Evolutionary conservation across 2,113 vertebrate genomes (phyloP).

Genomic region (Aviceda subcristata): DNA sequence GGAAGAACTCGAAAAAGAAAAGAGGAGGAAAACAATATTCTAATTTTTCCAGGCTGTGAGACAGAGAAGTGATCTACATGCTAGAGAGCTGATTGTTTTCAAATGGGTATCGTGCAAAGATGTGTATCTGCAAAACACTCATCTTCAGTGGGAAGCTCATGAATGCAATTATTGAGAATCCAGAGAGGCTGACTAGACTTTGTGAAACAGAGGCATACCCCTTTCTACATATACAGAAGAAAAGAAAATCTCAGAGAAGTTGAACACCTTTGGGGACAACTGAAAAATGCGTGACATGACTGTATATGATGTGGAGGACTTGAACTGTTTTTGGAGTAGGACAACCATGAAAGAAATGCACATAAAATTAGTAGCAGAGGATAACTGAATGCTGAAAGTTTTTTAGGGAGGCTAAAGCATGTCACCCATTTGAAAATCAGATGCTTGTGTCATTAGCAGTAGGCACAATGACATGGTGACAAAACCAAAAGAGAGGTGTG

Average conservation of each 20-base stretch:
- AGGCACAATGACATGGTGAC: not conserved
- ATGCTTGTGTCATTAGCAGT: not conserved
- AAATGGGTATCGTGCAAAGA: fast-evolving
- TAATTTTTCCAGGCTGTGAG: not conserved
- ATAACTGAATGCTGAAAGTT: not conserved
- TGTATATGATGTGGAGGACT: not conserved
- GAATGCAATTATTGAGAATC: not conserved
- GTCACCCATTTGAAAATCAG: not conserved
- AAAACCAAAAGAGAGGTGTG: not conserved
- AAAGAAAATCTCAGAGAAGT: not conserved
- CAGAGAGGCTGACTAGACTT: not conserved
- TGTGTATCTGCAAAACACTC: not conserved
- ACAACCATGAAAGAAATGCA: not conserved
- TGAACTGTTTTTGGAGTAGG: not conserved
- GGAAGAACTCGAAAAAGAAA: not conserved
- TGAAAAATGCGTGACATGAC: not conserved
- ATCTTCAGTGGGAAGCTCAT: not conserved
- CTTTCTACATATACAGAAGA: not conserved
- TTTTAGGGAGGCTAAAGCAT: not conserved
- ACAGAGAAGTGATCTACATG: not conserved
- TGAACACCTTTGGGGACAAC: not conserved
- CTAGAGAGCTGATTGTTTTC: not conserved
- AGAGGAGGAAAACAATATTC: not conserved
- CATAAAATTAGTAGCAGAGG: not conserved
- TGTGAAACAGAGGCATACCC: not conserved